A percentile compares a stretch with the other conserved stretches of the same genome.
These are phyloP conservation scores for Tringa solitaria DNA, from an alignment of 2,113 vertebrate genomes.

Conservation along the genomic window DNA sequence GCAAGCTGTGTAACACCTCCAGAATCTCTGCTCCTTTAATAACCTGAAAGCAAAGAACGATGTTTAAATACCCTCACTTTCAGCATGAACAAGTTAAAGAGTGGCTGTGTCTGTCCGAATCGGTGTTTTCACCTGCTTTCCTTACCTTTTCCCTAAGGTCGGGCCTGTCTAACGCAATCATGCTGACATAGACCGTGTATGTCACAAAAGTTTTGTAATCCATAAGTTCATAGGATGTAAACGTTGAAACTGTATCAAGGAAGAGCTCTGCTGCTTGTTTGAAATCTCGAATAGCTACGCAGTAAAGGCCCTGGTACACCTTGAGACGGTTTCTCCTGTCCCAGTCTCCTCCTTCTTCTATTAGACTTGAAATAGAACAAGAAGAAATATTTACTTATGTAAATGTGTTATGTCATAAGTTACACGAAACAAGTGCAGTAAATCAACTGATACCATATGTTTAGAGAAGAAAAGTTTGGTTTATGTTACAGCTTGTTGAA, in stretches of 20 bases:
- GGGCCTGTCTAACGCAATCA: slow-evolving; percentile 96
- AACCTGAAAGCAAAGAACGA: slow-evolving; percentile 74
- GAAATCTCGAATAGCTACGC: slow-evolving; percentile 95
- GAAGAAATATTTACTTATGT: not conserved
- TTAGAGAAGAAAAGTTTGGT: not conserved
- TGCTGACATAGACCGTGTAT: slow-evolving; percentile 96
- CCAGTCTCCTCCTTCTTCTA: slow-evolving; percentile 99
- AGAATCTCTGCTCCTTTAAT: slow-evolving; percentile 98
- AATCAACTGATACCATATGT: not conserved
- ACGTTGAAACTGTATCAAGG: slow-evolving; percentile 96
- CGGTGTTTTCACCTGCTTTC: not conserved
- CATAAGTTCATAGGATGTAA: slow-evolving; percentile 99
- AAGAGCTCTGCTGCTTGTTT: slow-evolving; percentile 97
- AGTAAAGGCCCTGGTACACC: slow-evolving; percentile 97
- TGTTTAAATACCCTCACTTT: not conserved
- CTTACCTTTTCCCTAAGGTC: slow-evolving; percentile 96
- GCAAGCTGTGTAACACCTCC: slow-evolving; percentile 94
- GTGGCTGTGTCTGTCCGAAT: not conserved
- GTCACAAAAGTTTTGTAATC: slow-evolving; percentile 99
- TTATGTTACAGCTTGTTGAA: not conserved
- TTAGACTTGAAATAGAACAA: slow-evolving; percentile 79
- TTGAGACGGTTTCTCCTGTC: slow-evolving; percentile 96
- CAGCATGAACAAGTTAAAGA: not conserved
- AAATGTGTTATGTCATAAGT: not conserved
- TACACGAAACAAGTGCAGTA: not conserved